These are phyloP conservation scores for Cranoglanis bouderius DNA, from an alignment of 2,113 vertebrate species.

Conservation along the genomic window DNA sequence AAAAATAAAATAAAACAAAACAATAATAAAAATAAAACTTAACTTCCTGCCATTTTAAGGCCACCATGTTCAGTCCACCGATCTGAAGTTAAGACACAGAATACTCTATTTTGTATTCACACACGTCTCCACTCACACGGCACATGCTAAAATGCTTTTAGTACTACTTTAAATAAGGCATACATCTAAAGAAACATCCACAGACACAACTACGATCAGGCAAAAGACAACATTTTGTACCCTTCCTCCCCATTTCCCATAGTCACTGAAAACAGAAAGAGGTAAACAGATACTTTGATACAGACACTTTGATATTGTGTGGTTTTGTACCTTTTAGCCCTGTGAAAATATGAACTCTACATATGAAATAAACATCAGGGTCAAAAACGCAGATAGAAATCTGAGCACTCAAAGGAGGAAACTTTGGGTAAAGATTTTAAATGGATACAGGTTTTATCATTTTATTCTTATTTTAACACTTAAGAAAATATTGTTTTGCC, in stretches of 20 bases:
- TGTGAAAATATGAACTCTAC: conserved; percentile 40
- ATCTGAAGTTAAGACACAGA: conserved; percentile 64
- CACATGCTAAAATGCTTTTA: conserved; percentile 53
- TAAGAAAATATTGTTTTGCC: conserved; percentile 48
- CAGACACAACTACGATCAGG: conserved; percentile 49
- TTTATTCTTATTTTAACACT: conserved; percentile 29
- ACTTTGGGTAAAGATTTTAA: conserved; percentile 18
- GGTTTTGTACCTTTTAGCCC: conserved; percentile 65
- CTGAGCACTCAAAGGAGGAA: not conserved
- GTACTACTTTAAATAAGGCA: conserved; percentile 62
- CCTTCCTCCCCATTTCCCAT: conserved; percentile 28
- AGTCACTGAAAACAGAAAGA: conserved; percentile 3
- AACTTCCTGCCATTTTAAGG: conserved; percentile 71
- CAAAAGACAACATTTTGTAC: conserved; percentile 55
- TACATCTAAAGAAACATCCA: conserved; percentile 61
- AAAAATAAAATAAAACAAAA: conserved; percentile 40
- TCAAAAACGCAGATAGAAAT: conserved; percentile 8
- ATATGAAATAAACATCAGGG: not conserved
- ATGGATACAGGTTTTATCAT: conserved; percentile 9
- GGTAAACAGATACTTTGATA: conserved; percentile 30
- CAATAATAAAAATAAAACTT: conserved; percentile 28
- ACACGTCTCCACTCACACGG: conserved; percentile 62
- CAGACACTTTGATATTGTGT: conserved; percentile 53
- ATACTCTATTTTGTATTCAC: conserved; percentile 56
- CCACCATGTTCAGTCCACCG: conserved; percentile 69